Evolutionary conservation across 30 jellyfish, hydroid and myxozoan genomes (phyloP), one percentile per base, ranked within the genome.

Genomic region (Clytia hemisphaerica): DNA sequence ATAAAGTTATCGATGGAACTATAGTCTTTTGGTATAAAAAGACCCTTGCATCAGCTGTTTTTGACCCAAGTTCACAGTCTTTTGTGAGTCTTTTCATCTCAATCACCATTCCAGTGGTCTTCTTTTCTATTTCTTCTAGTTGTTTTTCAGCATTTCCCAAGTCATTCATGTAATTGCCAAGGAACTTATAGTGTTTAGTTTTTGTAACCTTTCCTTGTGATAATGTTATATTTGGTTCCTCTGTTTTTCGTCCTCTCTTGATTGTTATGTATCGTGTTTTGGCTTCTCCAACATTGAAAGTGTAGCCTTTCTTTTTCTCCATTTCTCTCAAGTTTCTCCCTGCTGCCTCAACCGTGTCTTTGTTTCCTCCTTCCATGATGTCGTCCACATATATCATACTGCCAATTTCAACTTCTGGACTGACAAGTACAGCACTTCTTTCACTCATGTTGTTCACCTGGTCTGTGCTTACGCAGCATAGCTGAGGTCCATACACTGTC

Each of bases 401-500:
- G 18, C 71, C 72, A 3, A 63, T 35, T 30, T n/a, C 27, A 31
- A 63, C n/a, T 33, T n/a, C 37, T 63, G 71, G 76, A 4, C 72
- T 14, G 4, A 63, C 28, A 70, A 63, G 21, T 38, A 37, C 37
- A 31, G 15, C 76, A 15, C 37, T 31, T 38, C 30, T 10, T 63
- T 4, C 15, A 14, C 76, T 71, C 4, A 63, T 63, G 6, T 38
- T 37, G 16, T 63, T 36, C 19, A 63, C 30, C 37, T 35, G 15
- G 36, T 31, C 21, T 63, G 76, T 63, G 26, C 60, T 66, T 6
- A 6, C 22, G 24, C 68, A 61, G 22, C 58, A 55, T n/a, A 55
- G 44, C 21, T 35, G 29, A 2, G 83, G 83, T 4, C 79, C 83
- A 53, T 51, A 72, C 3, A 54, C 64, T 54, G 83, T 72, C 25